Evolutionary conservation across 2,888 invertebrate genomes (phyloP).

Genomic region (Aelia acuminata): DNA sequence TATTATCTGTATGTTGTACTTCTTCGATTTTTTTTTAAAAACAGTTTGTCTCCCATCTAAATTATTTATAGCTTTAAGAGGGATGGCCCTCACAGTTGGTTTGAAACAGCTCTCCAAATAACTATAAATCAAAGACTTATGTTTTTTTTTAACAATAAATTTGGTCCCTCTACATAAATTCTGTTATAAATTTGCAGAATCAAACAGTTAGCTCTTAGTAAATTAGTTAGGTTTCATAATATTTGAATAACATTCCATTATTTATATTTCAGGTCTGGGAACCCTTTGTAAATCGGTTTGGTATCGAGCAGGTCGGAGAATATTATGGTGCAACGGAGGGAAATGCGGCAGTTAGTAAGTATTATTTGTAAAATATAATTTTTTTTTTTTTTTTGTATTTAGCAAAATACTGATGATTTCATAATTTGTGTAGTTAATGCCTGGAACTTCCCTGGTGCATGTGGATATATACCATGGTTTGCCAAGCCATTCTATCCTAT

Average conservation of each 20-base stretch:
- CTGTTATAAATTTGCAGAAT: too few relatives aligned
- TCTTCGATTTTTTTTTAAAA: too few relatives aligned
- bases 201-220: too few relatives aligned
- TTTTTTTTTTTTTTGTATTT: too few relatives aligned
- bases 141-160: too few relatives aligned
- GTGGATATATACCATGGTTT: slow-evolving; percentile 75
- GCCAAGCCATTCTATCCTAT: slow-evolving; percentile 75
- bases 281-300: slow-evolving; percentile 84
- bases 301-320: slow-evolving; percentile 87
- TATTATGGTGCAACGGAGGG: slow-evolving; percentile 98
- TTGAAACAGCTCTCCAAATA: too few relatives aligned
- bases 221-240: background rate
- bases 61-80: too few relatives aligned
- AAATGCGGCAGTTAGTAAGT: slow-evolving; percentile 88
- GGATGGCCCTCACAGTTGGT: too few relatives aligned
- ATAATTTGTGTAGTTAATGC: slow-evolving; percentile 73
- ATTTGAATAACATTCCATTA: background rate
- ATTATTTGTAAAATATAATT: background rate
- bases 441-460: slow-evolving; percentile 77
- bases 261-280: slow-evolving; percentile 80
- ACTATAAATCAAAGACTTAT: too few relatives aligned
- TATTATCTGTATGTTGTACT: too few relatives aligned
- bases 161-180: too few relatives aligned
- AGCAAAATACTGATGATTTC: background rate
- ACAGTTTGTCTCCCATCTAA: too few relatives aligned